Conservation (phyloP, 1,140 invertebrate species). For the Aphelenchoides besseyi region DNA sequence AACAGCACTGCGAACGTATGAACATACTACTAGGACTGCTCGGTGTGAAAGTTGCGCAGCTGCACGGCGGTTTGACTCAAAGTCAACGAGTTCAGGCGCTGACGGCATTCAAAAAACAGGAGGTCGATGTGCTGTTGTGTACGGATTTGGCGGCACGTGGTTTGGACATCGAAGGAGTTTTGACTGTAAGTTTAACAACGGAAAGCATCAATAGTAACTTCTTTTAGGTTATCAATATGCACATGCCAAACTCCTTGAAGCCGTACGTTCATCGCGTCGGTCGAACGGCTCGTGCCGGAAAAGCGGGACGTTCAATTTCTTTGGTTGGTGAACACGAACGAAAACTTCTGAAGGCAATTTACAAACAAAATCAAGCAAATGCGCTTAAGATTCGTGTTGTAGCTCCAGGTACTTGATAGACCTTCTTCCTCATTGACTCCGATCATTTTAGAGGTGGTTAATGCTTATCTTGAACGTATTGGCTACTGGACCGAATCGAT, state of each 20-base stretch:
- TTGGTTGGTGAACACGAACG: constrained; percentile 87
- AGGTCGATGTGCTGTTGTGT: constrained; percentile 82
- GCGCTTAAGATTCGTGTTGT: constrained; percentile 83
- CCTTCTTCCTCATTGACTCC: background rate
- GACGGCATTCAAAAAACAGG: constrained; percentile 51
- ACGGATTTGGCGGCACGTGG: constrained; percentile 94
- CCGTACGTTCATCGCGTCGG: constrained; percentile 94
- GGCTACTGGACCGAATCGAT: constrained; percentile 74
- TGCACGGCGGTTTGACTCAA: constrained; percentile 92
- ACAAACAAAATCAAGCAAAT: constrained; percentile 69
- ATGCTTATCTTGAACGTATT: constrained; percentile 78
- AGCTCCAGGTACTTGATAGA: constrained; percentile 69
- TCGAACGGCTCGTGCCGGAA: constrained; percentile 86
- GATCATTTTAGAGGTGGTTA: constrained; percentile 74
- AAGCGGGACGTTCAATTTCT: constrained; percentile 73
- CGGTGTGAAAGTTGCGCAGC: constrained; percentile 73
- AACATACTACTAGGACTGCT: constrained; percentile 84
- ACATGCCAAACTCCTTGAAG: constrained; percentile 85
- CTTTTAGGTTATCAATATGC: constrained; percentile 81
- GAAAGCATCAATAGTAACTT: constrained; percentile 11
- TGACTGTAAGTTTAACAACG: constrained; percentile 71
- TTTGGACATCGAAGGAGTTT: constrained; percentile 89
- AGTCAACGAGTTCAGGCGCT: constrained; percentile 66
- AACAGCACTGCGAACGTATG: constrained; percentile 84
- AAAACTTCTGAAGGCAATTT: constrained; percentile 82